These are phyloP conservation scores for Pseudorectes ferrugineus DNA, from an alignment of 2,113 vertebrate genomes.

Conservation along the genomic window DNA sequence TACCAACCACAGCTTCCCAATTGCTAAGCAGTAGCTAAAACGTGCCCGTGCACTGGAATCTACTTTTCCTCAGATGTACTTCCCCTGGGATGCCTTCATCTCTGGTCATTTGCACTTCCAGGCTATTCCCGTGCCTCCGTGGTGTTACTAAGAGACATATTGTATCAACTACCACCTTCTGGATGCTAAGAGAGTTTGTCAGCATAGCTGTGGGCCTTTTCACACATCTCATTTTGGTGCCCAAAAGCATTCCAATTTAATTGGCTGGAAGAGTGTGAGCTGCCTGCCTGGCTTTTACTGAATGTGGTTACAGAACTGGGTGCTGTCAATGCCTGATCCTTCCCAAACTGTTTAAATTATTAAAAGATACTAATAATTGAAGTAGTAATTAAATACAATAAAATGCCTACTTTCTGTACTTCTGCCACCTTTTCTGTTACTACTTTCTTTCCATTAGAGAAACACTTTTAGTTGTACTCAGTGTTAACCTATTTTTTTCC, in stretches of 20 bases:
- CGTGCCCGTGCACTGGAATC: fast-evolving
- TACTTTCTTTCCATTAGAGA: background rate
- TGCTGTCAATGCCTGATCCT: background rate
- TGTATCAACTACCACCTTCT: background rate
- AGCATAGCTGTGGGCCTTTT: background rate
- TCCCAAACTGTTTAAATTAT: background rate
- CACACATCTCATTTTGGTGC: background rate
- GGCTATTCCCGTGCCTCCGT: background rate
- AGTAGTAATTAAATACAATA: background rate
- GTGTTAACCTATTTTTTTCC: background rate
- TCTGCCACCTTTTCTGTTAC: background rate
- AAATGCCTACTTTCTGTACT: background rate
- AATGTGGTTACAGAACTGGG: background rate
- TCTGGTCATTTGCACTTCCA: background rate
- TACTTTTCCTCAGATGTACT: background rate
- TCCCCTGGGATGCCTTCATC: background rate
- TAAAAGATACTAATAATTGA: background rate
- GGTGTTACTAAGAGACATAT: background rate
- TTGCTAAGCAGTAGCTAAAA: background rate
- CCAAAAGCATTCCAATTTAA: background rate
- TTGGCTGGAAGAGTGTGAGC: background rate
- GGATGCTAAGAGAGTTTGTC: background rate
- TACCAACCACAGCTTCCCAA: background rate
- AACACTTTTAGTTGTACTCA: background rate
- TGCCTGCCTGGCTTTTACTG: background rate